These are phyloP conservation scores for Benthosema pterotum DNA, from an alignment of 2,797 vertebrate species.

Conservation along the genomic window DNA sequence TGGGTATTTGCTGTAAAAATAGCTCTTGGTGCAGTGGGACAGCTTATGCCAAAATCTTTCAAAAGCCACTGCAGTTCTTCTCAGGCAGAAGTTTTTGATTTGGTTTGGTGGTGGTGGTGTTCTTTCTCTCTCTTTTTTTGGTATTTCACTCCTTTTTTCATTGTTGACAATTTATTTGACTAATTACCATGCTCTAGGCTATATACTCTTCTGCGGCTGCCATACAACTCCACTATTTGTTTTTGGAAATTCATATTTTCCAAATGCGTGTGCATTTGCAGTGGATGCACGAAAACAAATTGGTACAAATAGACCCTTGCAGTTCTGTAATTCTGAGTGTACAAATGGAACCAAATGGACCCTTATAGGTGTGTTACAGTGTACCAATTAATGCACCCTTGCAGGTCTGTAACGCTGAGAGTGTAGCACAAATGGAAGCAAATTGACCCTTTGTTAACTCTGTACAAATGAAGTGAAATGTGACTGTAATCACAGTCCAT, in stretches of 20 bases:
- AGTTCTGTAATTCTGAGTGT: too few relatives aligned
- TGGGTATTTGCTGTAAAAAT: constrained; percentile 79
- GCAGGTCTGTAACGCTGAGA: too few relatives aligned
- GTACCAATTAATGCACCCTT: too few relatives aligned
- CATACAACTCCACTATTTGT: constrained; percentile 57
- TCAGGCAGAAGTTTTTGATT: constrained; percentile 66
- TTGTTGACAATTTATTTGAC: constrained; percentile 36
- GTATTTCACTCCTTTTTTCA: constrained; percentile 47
- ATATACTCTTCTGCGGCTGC: constrained; percentile 56
- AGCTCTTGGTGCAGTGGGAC: constrained; percentile 76
- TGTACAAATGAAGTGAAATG: too few relatives aligned
- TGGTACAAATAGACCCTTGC: too few relatives aligned
- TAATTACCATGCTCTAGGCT: constrained; percentile 54
- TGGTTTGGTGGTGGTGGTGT: constrained; percentile 50
- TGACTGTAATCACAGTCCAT: too few relatives aligned
- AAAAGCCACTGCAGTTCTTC: constrained; percentile 67
- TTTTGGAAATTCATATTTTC: constrained; percentile 57
- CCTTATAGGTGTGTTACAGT: too few relatives aligned
- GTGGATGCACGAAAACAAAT: too few relatives aligned
- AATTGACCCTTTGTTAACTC: too few relatives aligned
- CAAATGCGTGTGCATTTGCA: background rate
- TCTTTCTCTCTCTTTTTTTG: constrained; percentile 43
- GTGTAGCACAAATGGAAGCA: too few relatives aligned
- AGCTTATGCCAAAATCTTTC: constrained; percentile 77
- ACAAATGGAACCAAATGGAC: too few relatives aligned